Percentiles rank a stretch among this genome's conserved stretches.
Conservation (phyloP, 1,140 invertebrate genomes). For the Akabosia matsudoensis region DNA sequence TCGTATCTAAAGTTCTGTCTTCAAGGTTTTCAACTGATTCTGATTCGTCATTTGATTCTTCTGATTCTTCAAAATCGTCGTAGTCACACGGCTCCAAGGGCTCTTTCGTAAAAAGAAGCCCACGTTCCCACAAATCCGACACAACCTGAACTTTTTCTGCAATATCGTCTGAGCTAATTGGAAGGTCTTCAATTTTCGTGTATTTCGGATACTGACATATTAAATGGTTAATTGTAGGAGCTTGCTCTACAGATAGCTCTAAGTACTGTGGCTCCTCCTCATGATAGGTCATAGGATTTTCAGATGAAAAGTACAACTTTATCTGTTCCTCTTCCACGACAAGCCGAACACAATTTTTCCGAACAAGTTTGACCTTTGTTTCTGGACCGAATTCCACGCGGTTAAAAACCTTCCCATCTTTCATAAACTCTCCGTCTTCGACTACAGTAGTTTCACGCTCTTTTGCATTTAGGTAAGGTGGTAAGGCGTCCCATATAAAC, state of each 20-base stretch:
- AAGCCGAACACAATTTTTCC: conserved; percentile 56
- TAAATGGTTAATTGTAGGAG: conserved; percentile 66
- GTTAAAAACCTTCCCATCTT: conserved; percentile 39
- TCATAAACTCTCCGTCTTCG: conserved; percentile 41
- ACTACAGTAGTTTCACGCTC: conserved; percentile 32
- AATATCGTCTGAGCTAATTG: conserved; percentile 51
- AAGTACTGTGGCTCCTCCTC: conserved; percentile 73
- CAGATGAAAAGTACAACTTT: conserved; percentile 72
- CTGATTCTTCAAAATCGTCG: not conserved
- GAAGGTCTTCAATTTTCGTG: conserved; percentile 67
- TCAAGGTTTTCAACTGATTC: not conserved
- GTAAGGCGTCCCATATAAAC: conserved; percentile 81
- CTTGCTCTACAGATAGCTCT: conserved; percentile 65
- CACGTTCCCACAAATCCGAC: conserved; percentile 68
- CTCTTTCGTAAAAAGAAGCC: conserved; percentile 62
- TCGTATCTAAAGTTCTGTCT: not conserved
- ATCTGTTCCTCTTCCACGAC: conserved; percentile 64
- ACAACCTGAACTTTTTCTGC: conserved; percentile 55
- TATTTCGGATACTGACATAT: conserved; percentile 73
- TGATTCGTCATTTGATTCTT: not conserved
- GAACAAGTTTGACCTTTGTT: conserved; percentile 37
- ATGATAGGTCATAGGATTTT: conserved; percentile 80
- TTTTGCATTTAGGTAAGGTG: conserved; percentile 65
- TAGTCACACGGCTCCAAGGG: conserved; percentile 52
- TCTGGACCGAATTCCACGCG: conserved; percentile 40